Conservation (phyloP, 2,888 invertebrate genomes). For the Erebia palarica region DNA sequence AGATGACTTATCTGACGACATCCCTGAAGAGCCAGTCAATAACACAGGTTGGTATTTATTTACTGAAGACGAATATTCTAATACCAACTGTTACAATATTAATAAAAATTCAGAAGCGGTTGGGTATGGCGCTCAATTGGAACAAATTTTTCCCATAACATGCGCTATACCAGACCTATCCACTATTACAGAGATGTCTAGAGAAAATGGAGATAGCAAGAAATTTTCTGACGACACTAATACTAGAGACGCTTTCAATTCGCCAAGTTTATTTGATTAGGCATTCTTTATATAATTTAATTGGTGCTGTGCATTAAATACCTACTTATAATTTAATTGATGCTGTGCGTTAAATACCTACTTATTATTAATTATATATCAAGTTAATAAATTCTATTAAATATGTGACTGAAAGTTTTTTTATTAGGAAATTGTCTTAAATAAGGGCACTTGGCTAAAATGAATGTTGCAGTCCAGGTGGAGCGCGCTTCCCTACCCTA, state of each 20-base stretch:
- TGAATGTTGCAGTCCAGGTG: too few species aligned
- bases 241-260: conserved; percentile 47
- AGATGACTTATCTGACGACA: conserved; percentile 65
- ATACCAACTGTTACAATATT: conserved; percentile 45
- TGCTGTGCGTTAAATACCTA: too few species aligned
- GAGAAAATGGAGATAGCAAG: conserved; percentile 46
- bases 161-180: conserved; percentile 71
- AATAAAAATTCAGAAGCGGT: conserved; percentile 31
- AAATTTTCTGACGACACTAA: conserved; percentile 45
- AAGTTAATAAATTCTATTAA: too few species aligned
- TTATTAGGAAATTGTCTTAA: too few species aligned
- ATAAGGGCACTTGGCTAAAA: too few species aligned
- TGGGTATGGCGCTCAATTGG: conserved; percentile 57
- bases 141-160: conserved; percentile 64
- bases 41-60: conserved; percentile 63
- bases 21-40: conserved; percentile 18
- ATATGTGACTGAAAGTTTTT: too few species aligned
- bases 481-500: too few species aligned
- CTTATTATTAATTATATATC: too few species aligned
- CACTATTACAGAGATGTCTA: conserved; percentile 69
- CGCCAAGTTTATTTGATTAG: conserved; percentile 22
- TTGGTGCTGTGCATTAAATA: too few species aligned
- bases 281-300: neutral
- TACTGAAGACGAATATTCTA: conserved; percentile 66
- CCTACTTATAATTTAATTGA: too few species aligned